Evolutionary conservation across 2,113 vertebrate genomes (phyloP), one percentile per base, ranked within the genome.

Genomic region (Colinus virginianus): DNA sequence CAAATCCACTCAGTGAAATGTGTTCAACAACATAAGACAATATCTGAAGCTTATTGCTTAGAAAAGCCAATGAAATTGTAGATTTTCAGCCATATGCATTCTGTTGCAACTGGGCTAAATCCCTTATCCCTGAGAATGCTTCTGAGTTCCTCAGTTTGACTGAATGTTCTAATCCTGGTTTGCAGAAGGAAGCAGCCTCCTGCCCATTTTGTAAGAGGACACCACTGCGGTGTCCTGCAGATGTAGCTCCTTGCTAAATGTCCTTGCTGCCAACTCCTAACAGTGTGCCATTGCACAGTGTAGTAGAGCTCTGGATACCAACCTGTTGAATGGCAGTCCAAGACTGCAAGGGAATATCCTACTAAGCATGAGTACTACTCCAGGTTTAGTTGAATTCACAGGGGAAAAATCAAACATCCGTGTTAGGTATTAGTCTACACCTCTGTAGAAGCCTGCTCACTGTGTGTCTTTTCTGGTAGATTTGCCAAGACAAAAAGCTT

Each of bases 381-480:
- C 21, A 58, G 5, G 34, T 22, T 12, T 0, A 40, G 16, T 4
- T 59, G 14, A 88, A 55, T 40, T 88, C 40, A 59, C 53, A 61
- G 36, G 53, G 36, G 19, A 69, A 30, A 79, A 87, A 72, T 59
- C n/a, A 69, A 69, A 76, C 20, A 22, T 3, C 11, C 43, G 32
- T 32, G 55, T n/a, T 53, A 61, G 22, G 25, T 66, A 30, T 17
- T 40, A 40, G 34, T 17, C 32, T n/a, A 1, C 8, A 19, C 9
- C 9, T 13, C 49, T 76, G 55, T 82, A 23, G 69, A 84, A 72
- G 5, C 26, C 43, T 66, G 43, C 22, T 90, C 7, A 12, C 10
- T 3, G 9, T 0, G 0, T 16, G 3, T 13, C 7, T 30, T 49
- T 78, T 53, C 40, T 1, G 0, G n/a, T 34, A 59, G 38, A 71